Percentiles rank a stretch among this genome's conserved stretches.
These are phyloP conservation scores for Abramis brama DNA, from an alignment of 2,113 vertebrate genomes.

Conservation along the genomic window DNA sequence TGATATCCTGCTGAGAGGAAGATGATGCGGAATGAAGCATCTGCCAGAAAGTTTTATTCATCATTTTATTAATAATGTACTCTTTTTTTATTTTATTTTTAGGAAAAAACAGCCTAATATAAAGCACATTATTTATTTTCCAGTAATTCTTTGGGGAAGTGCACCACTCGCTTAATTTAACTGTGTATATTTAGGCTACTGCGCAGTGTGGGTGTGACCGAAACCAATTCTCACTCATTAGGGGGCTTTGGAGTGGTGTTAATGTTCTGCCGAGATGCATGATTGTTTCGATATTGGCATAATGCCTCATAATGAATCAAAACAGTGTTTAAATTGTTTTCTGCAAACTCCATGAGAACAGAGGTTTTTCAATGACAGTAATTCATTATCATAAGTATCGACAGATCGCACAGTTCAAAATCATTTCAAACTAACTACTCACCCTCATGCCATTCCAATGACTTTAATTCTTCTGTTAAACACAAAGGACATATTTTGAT, in stretches of 20 bases:
- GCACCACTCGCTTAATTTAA: not conserved
- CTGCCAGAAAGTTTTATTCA: slow-evolving; percentile 1
- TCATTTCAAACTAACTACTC: not conserved
- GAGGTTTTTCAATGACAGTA: not conserved
- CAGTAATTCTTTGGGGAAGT: not conserved
- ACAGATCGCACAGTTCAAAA: not conserved
- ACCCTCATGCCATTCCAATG: not conserved
- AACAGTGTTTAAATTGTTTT: slow-evolving; percentile 7
- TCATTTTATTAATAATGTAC: not conserved
- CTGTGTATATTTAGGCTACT: slow-evolving; percentile 22
- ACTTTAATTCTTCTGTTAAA: not conserved
- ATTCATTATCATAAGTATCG: not conserved
- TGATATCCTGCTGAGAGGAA: slow-evolving; percentile 20
- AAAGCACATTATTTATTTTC: slow-evolving; percentile 14
- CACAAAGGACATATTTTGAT: not conserved
- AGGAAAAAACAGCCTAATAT: slow-evolving; percentile 1
- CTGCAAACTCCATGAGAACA: slow-evolving; percentile 19
- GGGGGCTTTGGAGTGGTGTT: not conserved
- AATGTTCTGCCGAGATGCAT: slow-evolving; percentile 12
- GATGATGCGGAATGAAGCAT: not conserved
- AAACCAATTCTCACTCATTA: slow-evolving; percentile 27
- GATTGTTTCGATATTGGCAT: slow-evolving; percentile 26
- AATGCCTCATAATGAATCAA: slow-evolving; percentile 4
- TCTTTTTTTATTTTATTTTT: not conserved
- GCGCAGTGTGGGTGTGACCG: slow-evolving; percentile 22